Percentiles rank a stretch among this genome's conserved stretches.
Conservation (phyloP, 2,888 invertebrate species). For the Temnothorax unifasciatus region DNA sequence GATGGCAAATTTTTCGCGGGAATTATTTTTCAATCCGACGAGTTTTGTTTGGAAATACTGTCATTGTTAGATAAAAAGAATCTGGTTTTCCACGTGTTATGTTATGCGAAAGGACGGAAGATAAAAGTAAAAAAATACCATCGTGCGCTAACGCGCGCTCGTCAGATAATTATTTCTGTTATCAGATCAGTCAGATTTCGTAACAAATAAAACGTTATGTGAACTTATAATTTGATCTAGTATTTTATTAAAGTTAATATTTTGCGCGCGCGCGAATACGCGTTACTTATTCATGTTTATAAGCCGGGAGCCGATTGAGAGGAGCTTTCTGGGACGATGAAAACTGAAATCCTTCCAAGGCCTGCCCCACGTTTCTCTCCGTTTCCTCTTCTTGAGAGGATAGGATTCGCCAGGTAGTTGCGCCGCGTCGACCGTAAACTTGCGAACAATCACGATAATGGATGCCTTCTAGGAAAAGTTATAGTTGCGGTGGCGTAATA, state of each 20-base stretch:
- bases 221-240: slow-evolving; percentile 3
- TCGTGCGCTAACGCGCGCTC: not conserved
- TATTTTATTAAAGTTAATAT: slow-evolving; percentile 24
- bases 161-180: slow-evolving; percentile 1
- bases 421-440: slow-evolving; percentile 74
- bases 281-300: slow-evolving; percentile 10
- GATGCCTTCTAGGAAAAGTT: slow-evolving; percentile 82
- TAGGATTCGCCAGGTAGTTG: slow-evolving; percentile 63
- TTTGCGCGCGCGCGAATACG: not conserved
- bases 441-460: slow-evolving; percentile 82
- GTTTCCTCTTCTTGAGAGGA: slow-evolving; percentile 49
- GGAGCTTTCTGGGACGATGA: slow-evolving; percentile 58
- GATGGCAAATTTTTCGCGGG: not conserved
- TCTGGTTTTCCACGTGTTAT: not conserved
- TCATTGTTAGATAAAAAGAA: not conserved
- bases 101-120: not conserved
- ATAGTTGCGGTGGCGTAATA: slow-evolving; percentile 79
- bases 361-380: slow-evolving; percentile 32
- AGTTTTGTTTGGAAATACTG: slow-evolving; percentile 11
- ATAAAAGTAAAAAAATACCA: slow-evolving; percentile 22
- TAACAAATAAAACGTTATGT: not conserved
- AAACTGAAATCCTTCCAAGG: slow-evolving; percentile 63
- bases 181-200: not conserved
- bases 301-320: slow-evolving; percentile 35
- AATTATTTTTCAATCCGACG: slow-evolving; percentile 28